These are phyloP conservation scores for Haliaeetus leucogaster DNA, from an alignment of 2,113 vertebrate species.

Conservation along the genomic window DNA sequence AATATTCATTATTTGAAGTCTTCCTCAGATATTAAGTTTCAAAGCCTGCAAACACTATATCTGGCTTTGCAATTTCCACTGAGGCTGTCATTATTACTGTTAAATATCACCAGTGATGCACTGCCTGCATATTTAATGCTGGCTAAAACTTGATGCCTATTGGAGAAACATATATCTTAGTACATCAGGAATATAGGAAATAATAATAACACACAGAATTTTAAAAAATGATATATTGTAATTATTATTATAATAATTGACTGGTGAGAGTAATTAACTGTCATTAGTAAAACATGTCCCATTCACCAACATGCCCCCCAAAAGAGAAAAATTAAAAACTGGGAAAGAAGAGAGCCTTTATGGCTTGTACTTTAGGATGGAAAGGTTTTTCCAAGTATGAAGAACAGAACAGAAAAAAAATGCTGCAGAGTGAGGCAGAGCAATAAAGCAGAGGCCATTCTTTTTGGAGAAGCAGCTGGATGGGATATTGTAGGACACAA, in stretches of 20 bases:
- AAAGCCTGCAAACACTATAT: not conserved
- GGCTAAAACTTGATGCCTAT: not conserved
- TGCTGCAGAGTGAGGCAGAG: not conserved
- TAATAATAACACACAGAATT: not conserved
- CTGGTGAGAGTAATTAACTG: not conserved
- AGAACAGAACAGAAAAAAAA: not conserved
- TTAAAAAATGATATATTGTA: not conserved
- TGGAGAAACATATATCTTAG: not conserved
- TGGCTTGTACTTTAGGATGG: not conserved
- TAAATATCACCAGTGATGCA: not conserved
- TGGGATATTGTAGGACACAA: not conserved
- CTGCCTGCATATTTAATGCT: not conserved
- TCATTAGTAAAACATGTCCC: not conserved
- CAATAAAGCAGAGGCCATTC: not conserved
- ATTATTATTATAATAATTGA: not conserved
- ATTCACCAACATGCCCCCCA: not conserved
- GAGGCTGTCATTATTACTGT: not conserved
- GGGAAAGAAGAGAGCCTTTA: not conserved
- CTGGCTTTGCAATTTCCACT: not conserved
- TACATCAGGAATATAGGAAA: not conserved
- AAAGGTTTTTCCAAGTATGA: not conserved
- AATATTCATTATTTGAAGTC: not conserved
- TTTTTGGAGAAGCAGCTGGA: not conserved
- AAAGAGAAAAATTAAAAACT: not conserved
- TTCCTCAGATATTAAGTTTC: not conserved